A percentile compares a stretch with the other conserved stretches of the same genome.
phyloP scores from a whole-genome alignment of 2,113 vertebrate genomes.

The Tragulus kanchil region DNA sequence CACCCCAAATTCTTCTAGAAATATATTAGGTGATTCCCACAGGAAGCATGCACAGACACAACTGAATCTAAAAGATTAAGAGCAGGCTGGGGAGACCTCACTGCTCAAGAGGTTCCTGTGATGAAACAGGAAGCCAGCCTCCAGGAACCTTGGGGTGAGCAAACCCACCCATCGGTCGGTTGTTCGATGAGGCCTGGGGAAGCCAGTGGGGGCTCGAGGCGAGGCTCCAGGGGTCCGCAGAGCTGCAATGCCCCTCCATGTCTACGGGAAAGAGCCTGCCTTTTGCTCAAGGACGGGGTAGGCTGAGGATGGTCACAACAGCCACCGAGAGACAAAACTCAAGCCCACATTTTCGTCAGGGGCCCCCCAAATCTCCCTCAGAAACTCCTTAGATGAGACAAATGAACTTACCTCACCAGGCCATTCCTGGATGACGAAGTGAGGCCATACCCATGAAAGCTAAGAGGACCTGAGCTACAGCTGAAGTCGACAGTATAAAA shows the following conservation, averaged over 20 bases:
- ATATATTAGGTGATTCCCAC: background rate
- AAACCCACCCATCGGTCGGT: background rate
- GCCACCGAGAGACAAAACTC: background rate
- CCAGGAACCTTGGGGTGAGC: slow-evolving; percentile 62
- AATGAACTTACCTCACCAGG: background rate
- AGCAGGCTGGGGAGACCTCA: background rate
- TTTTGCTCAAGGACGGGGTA: background rate
- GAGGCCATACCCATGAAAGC: background rate
- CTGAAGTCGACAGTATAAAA: background rate
- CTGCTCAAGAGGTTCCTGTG: background rate
- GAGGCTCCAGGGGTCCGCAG: background rate
- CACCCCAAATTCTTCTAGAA: background rate
- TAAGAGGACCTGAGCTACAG: background rate
- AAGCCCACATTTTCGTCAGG: background rate
- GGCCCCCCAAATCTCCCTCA: background rate
- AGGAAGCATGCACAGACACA: background rate
- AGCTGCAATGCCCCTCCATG: background rate
- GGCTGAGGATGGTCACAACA: background rate
- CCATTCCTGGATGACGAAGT: background rate
- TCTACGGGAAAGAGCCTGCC: background rate
- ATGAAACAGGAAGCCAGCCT: background rate
- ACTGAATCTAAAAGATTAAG: background rate
- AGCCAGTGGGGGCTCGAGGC: background rate
- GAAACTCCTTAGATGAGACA: background rate
- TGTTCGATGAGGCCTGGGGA: slow-evolving; percentile 66